These are phyloP conservation scores for Steinernema khuongi DNA, from an alignment of 1,140 invertebrate genomes.

Conservation along the genomic window DNA sequence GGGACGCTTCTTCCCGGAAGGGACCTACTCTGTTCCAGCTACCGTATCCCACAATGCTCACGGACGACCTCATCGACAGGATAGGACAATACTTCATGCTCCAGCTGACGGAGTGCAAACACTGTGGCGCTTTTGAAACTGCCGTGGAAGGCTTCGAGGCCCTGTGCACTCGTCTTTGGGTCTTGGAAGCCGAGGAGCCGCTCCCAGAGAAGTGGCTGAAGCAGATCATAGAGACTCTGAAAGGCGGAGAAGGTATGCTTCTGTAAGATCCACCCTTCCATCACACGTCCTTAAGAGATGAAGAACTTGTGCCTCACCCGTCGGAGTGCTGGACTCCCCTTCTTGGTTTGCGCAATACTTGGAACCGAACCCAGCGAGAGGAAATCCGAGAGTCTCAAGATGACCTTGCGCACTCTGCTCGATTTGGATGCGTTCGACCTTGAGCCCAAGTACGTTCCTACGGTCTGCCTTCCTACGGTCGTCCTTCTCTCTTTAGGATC, in stretches of 20 bases:
- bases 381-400: conserved; percentile 18
- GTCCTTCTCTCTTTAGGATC: conserved; percentile 34
- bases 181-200: not conserved
- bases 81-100: conserved; percentile 50
- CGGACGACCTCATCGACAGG: conserved; percentile 14
- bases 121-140: conserved; percentile 49
- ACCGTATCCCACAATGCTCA: conserved; percentile 16
- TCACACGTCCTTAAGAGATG: conserved; percentile 38
- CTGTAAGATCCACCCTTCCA: conserved; percentile 21
- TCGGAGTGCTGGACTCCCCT: conserved; percentile 49
- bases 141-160: conserved; percentile 45
- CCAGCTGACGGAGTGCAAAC: conserved; percentile 48
- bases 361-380: conserved; percentile 34
- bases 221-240: conserved; percentile 37
- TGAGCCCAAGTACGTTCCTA: conserved; percentile 37
- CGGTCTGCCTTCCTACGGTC: not conserved
- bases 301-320: conserved; percentile 44
- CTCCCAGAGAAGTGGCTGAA: conserved; percentile 41
- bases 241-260: conserved; percentile 35
- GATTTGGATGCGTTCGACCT: conserved; percentile 27
- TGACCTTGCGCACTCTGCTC: conserved; percentile 31
- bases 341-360: conserved; percentile 43
- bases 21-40: conserved; percentile 16
- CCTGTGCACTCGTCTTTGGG: conserved; percentile 42
- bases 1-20: not conserved